phyloP scores from a whole-genome alignment of 2,113 vertebrate genomes.

The Poeciliopsis retropinna region DNA sequence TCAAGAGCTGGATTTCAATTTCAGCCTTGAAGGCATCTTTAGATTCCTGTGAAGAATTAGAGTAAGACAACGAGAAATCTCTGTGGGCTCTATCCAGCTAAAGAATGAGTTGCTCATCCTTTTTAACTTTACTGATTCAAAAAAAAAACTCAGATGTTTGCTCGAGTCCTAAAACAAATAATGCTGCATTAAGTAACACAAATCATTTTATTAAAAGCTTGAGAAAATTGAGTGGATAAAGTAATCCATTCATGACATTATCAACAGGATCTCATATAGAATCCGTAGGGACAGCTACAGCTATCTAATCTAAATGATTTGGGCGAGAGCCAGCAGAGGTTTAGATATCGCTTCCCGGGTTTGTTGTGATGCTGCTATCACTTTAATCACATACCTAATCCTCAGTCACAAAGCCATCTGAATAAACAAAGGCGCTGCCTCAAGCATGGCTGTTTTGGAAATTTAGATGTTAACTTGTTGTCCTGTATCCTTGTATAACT shows the following conservation, averaged over 20 bases:
- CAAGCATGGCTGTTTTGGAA: background rate
- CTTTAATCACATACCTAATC: slow-evolving; percentile 15
- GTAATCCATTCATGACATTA: background rate
- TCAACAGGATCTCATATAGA: background rate
- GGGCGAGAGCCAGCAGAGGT: slow-evolving; percentile 5
- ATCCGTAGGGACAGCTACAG: slow-evolving; percentile 19
- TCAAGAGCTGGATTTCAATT: slow-evolving; percentile 20
- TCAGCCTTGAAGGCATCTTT: slow-evolving; percentile 10
- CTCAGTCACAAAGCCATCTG: slow-evolving; percentile 19
- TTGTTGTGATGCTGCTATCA: slow-evolving; percentile 35
- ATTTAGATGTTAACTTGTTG: background rate
- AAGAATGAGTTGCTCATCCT: background rate
- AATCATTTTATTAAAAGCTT: background rate
- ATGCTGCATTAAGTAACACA: background rate
- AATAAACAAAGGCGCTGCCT: background rate
- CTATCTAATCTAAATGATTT: slow-evolving; percentile 33
- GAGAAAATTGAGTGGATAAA: slow-evolving; percentile 6
- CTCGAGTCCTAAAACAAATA: slow-evolving; percentile 7
- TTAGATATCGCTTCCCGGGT: slow-evolving; percentile 39
- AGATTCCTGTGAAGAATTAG: background rate
- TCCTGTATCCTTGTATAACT: background rate
- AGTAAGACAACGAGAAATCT: slow-evolving; percentile 10
- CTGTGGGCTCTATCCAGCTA: background rate
- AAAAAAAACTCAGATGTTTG: background rate
- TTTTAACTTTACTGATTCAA: background rate